A percentile compares a stretch with the other conserved stretches of the same genome.
Conservation (phyloP, 2,113 vertebrate genomes). For the Thalassoma bifasciatum region DNA sequence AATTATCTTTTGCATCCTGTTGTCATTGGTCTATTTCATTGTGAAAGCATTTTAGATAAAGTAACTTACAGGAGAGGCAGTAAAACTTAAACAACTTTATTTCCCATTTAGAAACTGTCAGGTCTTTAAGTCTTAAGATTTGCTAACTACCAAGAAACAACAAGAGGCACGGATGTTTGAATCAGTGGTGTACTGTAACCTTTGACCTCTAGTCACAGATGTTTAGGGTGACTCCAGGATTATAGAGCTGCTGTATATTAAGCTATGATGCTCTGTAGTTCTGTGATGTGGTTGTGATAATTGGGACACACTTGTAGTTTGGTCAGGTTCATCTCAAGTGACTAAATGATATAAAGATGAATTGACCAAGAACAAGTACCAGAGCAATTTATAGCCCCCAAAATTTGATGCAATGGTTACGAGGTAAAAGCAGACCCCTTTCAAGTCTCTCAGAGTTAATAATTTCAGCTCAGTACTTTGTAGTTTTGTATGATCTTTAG, state of each 20-base stretch:
- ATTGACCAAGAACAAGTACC: background rate
- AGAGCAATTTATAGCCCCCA: background rate
- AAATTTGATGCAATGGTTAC: background rate
- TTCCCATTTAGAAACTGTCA: background rate
- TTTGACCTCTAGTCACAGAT: conserved; percentile 30
- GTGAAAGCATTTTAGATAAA: too few species aligned
- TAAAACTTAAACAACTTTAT: background rate
- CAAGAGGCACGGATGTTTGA: conserved; percentile 1
- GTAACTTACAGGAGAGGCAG: too few species aligned
- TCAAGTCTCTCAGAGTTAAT: too few species aligned
- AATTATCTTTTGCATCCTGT: too few species aligned
- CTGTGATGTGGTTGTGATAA: conserved; percentile 33
- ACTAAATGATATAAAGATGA: background rate
- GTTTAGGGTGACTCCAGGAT: conserved; percentile 28
- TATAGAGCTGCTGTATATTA: conserved; percentile 9
- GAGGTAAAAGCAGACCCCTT: too few species aligned
- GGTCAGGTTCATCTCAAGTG: conserved; percentile 17
- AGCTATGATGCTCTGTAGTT: conserved; percentile 24
- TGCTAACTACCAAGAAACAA: conserved; percentile 19
- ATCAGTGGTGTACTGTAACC: conserved; percentile 25
- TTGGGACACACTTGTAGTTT: conserved; percentile 1
- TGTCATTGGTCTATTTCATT: too few species aligned
- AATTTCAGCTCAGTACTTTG: too few species aligned
- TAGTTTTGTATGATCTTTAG: too few species aligned
- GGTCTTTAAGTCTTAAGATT: background rate